Base-by-base conservation (phyloP, 1,140 invertebrate species). In the Cotesia vestalis region DNA sequence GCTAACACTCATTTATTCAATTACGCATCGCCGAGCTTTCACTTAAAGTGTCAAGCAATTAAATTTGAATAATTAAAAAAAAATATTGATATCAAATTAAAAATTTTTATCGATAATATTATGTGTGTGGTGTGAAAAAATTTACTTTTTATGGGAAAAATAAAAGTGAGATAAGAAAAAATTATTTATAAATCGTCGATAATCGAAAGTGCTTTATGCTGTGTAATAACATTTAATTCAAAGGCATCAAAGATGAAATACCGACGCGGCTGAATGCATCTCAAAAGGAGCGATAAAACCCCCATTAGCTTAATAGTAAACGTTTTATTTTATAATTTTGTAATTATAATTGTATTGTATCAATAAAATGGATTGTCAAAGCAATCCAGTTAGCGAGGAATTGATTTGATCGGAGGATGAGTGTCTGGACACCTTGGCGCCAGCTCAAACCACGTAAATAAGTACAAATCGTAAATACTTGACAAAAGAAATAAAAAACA, bases 401-500 rank as follows among this genome's bases (percentile, higher is more conserved):
- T 71, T 73, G 71, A 59, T 76, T 76, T 70, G 71, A 76, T 76
- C 71, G 68, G 55, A 64, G 38, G 57, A n/a, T 27, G 63, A 70
- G 53, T 73, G 73, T 75, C 73, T 66, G 70, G 78, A 74, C 75
- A 34, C n/a, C 57, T 69, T 38, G 76, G 76, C 69, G 69, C 63
- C 66, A 67, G 38, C 38, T 51, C 20, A 59, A 46, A 5, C 55
- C 52, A 36, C 14, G 40, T 46, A 46, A 46, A 69, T 40, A 59
- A 71, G 63, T 27, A 9, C 71, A 75, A 75, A 72, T 74, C 66
- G 62, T 14, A 57, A 64, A 73, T 75, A 68, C 69, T 66, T 40
- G 67, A 74, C 76, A 77, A 76, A 74, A 76, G 69, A 79, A 73
- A 77, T n/a, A 74, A 75, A 76, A 74, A 40, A 69, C 57, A 17